Evolutionary conservation across 2,113 vertebrate genomes (phyloP), one percentile per base, ranked within the genome.

Genomic region (Phrynosoma blainvillii): DNA sequence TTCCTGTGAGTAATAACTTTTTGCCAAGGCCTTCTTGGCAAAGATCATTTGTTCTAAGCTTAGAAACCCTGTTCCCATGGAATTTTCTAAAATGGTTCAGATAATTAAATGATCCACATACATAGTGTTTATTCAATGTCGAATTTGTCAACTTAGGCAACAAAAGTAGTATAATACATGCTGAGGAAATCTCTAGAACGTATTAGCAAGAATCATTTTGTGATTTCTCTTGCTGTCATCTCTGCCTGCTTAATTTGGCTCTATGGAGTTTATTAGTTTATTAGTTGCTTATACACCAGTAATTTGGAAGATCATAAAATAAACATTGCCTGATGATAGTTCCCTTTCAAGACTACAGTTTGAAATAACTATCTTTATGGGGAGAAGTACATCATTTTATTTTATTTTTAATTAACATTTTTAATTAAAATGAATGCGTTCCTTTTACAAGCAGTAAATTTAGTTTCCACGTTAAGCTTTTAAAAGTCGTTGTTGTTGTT

Each of bases 191-290:
- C 11, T 25, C 25, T 74, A 56, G 82, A 77, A 84, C 25, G 52
- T 0, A 79, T 21, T 20, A 81, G 0, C 3, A 86, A 27, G 9
- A 89, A 36, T 13, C 65, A 36, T 75, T 81, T 47, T 1, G 0
- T 47, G 66, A 78, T 30, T 68, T 82, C 66, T 14, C 40, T 78
- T 0, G 71, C 18, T 70, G 27, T 32, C 36, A 71, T 6, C 68
- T 4, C 59, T 87, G 68, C 36, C 89, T 87, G 68, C 42, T 87
- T 73, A 47, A 74, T 87, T 90, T 92, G 76, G 42, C 86, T 87
- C 12, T 21, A 10, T 47, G n/a, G 78, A 85, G 62, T 86, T 90
- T 82, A 89, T 87, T 91, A 81, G 42, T 62, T 81, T 66, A n/a
- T 30, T 73, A 52, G 90, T 89, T 82, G 84, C 88, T 79, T 23